Evolutionary conservation across 2,113 vertebrate genomes (phyloP).

Genomic region (Leuciscus idus): DNA sequence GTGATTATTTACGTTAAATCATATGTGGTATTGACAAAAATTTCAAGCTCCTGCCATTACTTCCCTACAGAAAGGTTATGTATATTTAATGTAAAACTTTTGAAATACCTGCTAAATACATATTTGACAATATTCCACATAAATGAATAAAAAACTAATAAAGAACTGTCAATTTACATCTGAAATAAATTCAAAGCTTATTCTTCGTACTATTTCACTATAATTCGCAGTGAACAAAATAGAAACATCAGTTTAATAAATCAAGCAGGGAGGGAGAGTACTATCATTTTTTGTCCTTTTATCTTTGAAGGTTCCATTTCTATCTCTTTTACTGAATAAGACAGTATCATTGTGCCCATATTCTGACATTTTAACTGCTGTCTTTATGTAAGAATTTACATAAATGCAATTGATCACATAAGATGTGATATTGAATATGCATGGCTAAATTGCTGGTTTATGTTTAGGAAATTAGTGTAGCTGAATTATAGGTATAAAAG

Average conservation of each 20-base stretch:
- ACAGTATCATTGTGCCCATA: neutral
- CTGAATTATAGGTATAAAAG: neutral
- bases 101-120: neutral
- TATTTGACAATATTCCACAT: no score
- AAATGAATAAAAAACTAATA: no score
- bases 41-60: neutral
- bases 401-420: neutral
- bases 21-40: neutral
- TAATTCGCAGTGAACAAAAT: no score
- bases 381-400: neutral
- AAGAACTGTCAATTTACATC: no score
- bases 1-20: neutral
- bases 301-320: no score
- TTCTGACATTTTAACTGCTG: neutral
- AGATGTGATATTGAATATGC: neutral
- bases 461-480: neutral
- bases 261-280: neutral
- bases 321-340: neutral
- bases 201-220: no score
- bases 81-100: neutral
- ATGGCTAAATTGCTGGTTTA: conserved; percentile 3
- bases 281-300: neutral
- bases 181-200: no score
- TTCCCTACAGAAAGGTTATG: neutral
- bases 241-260: no score